Base-by-base conservation (phyloP, 2,888 invertebrate species). In the Drosophila buzzatii region DNA sequence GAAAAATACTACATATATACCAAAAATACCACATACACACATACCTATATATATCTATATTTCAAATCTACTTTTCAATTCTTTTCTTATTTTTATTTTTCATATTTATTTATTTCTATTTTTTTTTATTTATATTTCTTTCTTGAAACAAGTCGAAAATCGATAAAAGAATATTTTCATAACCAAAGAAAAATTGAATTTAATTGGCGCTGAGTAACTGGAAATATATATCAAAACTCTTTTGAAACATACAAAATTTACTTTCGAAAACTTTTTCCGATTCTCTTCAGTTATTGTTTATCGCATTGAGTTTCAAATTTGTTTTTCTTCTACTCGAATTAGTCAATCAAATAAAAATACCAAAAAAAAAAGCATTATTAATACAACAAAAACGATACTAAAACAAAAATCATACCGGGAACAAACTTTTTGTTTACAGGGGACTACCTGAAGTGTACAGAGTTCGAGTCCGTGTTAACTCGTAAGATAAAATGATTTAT, bases 391-490 rank as follows among this genome's bases (percentile, higher is more conserved):
- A 64, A 39, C 66, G 71, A 84, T 72, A 84, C 85, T 39, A 66
- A 72, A 73, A 85, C 85, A 84, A 86, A 82, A 82, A 86, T 85
- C 88, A 86, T 90, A 90, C 89, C 84, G 89, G 78, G 86, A 89
- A 87, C 80, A 82, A 90, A 90, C 92, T 93, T 93, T 91, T 92
- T 92, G 92, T 92, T 93, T 93, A 91, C 93, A 93, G 93, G 93
- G 92, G 94, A 95, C 95, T 96, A 94, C 95, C 95, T 94, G 96
- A 96, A 94, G 96, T 96, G 95, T 97, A 96, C 96, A 95, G 95
- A 95, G 96, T 96, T 95, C 96, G 96, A 95, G 96, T 96, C 95
- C 96, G 96, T 95, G 95, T 96, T 94, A 96, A 96, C 94, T 95
- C 96, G 96, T 97, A 96, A 96, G 96, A 94, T 91, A 88, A 92